phyloP scores from a whole-genome alignment of 2,113 vertebrate genomes.

The Sardina pilchardus region DNA sequence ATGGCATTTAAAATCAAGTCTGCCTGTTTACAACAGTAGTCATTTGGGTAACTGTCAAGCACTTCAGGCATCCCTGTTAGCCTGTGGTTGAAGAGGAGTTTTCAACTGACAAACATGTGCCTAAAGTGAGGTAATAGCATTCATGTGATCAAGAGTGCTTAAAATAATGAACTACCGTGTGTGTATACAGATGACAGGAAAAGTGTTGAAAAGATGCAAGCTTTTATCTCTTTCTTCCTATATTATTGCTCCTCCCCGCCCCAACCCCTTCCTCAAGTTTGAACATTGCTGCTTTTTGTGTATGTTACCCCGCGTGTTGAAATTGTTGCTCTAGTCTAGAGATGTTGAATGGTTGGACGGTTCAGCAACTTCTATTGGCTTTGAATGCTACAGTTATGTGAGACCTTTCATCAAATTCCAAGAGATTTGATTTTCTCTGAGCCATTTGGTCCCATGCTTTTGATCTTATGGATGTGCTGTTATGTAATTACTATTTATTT shows the following conservation, averaged over 20 bases:
- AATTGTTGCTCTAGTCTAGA: not conserved
- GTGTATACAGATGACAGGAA: not conserved
- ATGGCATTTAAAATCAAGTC: not conserved
- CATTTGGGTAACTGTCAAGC: not conserved
- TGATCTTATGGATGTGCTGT: not conserved
- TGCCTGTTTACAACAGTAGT: slow-evolving; percentile 10
- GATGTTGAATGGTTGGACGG: not conserved
- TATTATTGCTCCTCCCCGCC: not conserved
- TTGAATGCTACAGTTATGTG: not conserved
- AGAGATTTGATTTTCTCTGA: slow-evolving; percentile 8
- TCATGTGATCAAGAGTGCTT: not conserved
- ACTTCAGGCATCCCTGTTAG: not conserved
- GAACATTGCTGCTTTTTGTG: slow-evolving; percentile 16
- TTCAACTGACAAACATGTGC: not conserved
- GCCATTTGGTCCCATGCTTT: not conserved
- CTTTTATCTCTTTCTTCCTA: not conserved
- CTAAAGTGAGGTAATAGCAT: not conserved
- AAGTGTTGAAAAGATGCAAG: slow-evolving; percentile 1
- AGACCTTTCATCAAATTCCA: not conserved
- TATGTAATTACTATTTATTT: slow-evolving; percentile 13
- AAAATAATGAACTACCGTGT: not conserved
- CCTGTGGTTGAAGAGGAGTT: not conserved
- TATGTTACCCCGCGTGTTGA: not conserved
- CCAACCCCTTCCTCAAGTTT: not conserved
- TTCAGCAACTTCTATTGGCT: slow-evolving; percentile 37